These are phyloP conservation scores for Dryocosmus kuriphilus DNA, from an alignment of 2,888 invertebrate genomes.

Conservation along the genomic window DNA sequence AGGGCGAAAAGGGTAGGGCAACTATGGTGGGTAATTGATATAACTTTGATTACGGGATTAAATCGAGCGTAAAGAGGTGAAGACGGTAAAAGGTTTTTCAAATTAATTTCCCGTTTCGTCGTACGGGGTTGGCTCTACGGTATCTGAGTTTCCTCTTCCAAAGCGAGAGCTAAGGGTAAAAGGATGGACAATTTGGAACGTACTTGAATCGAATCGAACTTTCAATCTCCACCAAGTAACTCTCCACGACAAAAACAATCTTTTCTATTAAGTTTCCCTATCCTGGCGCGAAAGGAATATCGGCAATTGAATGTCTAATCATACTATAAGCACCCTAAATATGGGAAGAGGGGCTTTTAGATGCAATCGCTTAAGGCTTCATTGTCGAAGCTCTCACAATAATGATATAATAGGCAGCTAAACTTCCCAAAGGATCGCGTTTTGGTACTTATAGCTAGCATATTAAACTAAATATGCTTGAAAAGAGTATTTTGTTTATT, in stretches of 20 bases:
- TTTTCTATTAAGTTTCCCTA: constrained; percentile 63
- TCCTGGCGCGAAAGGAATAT: constrained; percentile 59
- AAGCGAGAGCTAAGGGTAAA: constrained; percentile 9
- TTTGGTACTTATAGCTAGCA: neutral
- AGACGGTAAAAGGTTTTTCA: constrained; percentile 61
- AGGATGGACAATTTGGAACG: constrained; percentile 26
- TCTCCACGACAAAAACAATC: constrained; percentile 61
- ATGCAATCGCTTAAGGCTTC: constrained; percentile 14
- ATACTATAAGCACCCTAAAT: constrained; percentile 66
- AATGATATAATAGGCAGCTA: constrained; percentile 16
- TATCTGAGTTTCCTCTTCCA: constrained; percentile 12
- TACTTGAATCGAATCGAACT: constrained; percentile 58
- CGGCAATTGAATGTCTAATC: constrained; percentile 73
- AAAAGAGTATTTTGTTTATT: neutral
- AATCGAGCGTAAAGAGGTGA: constrained; percentile 61
- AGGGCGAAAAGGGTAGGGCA: constrained; percentile 42
- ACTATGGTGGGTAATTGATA: constrained; percentile 61
- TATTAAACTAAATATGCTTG: neutral
- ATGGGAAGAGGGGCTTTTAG: neutral
- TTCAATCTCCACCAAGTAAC: constrained; percentile 59
- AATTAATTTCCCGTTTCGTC: constrained; percentile 64
- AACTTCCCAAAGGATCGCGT: constrained; percentile 17
- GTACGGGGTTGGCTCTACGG: constrained; percentile 26
- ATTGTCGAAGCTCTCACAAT: constrained; percentile 25
- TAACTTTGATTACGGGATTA: constrained; percentile 64